A percentile compares a stretch with the other conserved stretches of the same genome.
Conservation (phyloP, 2,888 invertebrate species). For the Pogonocherus hispidulus region DNA sequence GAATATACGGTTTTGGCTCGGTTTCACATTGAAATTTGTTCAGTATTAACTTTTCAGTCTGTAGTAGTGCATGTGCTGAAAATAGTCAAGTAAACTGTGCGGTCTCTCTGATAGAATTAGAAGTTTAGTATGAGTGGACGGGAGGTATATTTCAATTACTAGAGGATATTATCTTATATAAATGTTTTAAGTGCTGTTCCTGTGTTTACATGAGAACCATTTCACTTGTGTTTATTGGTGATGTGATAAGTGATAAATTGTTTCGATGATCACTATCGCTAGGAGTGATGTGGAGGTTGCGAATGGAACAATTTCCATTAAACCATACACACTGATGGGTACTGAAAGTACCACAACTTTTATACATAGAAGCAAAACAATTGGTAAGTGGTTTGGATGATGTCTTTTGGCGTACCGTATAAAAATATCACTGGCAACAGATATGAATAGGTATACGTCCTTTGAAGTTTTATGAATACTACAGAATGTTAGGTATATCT, state of each 20-base stretch:
- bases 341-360: constrained; percentile 56
- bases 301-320: constrained; percentile 51
- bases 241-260: constrained; percentile 42
- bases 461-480: background rate
- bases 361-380: constrained; percentile 54
- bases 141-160: constrained; percentile 25
- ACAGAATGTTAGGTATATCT: background rate
- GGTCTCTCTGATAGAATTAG: constrained; percentile 26
- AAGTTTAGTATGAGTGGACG: constrained; percentile 38
- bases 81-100: constrained; percentile 54
- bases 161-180: constrained; percentile 20
- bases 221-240: constrained; percentile 45
- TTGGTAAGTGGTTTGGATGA: constrained; percentile 48
- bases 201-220: constrained; percentile 29
- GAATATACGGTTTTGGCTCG: constrained; percentile 45
- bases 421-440: constrained; percentile 42
- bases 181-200: constrained; percentile 28
- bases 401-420: background rate
- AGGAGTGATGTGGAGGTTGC: constrained; percentile 60
- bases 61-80: constrained; percentile 54
- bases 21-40: constrained; percentile 45
- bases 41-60: constrained; percentile 63
- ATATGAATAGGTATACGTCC: constrained; percentile 14
- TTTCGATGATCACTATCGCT: constrained; percentile 59
- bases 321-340: constrained; percentile 56